Evolutionary conservation across 2,113 vertebrate genomes (phyloP).

Genomic region (Zosterops pallidus): DNA sequence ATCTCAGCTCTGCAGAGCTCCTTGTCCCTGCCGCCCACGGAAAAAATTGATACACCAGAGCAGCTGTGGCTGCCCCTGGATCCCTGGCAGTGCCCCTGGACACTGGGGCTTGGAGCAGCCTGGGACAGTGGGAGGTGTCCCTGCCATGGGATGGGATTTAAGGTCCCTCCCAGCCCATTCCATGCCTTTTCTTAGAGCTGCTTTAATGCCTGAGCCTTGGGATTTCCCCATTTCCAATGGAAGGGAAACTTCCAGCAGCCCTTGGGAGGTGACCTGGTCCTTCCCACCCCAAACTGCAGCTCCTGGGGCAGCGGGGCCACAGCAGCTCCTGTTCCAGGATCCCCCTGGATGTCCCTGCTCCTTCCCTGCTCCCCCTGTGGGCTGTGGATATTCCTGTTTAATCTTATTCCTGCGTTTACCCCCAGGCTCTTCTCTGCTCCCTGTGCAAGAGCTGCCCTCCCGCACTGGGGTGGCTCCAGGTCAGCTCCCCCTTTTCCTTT

Average conservation of each 20-base stretch:
- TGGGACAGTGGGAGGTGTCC: not conserved
- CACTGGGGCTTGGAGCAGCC: not conserved
- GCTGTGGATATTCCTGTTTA: not conserved
- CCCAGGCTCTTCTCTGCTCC: not conserved
- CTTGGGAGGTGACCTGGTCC: not conserved
- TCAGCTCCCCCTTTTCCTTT: not conserved
- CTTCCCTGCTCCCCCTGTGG: not conserved
- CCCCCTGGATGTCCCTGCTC: fast-evolving
- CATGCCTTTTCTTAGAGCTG: not conserved
- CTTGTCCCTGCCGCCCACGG: no score
- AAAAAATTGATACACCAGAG: no score
- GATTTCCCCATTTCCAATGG: not conserved
- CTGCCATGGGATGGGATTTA: fast-evolving
- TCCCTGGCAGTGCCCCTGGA: not conserved
- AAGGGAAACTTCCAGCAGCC: not conserved
- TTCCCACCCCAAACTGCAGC: not conserved
- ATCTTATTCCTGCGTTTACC: not conserved
- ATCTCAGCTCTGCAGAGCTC: no score
- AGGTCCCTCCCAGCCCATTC: not conserved
- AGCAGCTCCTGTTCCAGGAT: not conserved
- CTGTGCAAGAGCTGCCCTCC: no score
- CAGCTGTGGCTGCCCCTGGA: not conserved
- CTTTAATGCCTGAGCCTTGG: fast-evolving
- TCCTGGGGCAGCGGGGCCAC: not conserved
- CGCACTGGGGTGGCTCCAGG: no score